Base-by-base conservation (phyloP, 2,888 invertebrate species). In the Malthinus seriepunctatus region DNA sequence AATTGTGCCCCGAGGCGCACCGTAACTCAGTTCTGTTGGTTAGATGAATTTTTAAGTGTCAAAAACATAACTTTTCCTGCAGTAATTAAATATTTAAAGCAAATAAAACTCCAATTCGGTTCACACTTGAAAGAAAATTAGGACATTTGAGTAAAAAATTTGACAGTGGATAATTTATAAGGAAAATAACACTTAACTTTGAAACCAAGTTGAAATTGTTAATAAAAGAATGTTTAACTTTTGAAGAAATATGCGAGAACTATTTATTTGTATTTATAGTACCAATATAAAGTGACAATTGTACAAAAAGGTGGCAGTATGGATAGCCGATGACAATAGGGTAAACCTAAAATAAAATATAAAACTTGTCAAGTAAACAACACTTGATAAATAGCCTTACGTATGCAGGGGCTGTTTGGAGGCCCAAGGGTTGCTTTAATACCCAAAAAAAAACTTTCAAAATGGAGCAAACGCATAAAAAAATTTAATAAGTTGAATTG, bases 361-460 rank as follows among this genome's bases (percentile, higher is more conserved):
- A 75, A 75, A 75, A 74, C 68, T 73, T 76, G 76, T 75, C 76
- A 76, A 64, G 63, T 54, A 68, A 70, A 74, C 72, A 74, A 75
- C 71, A 66, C 68, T 72, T 76, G 76, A 76, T 76, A 76, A 75
- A 76, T 76, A 70, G 72, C 70, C 62, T 55, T 63, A 60, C 65
- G 64, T 63, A 63, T 60, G 63, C 64, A 62, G 64, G 68, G 68
- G 58, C 53, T 56, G 55, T 33, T 51, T 58, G 32, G 51, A 45
- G 52, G 38, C 48, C 47, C 52, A 50, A 56, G 61, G 31, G 45
- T 31, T 31, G 31, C 49, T 53, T 57, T 31, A 51, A 55, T 52
- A 45, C 50, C 14, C 52, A 58, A 38, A 44, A 51, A 54, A 54
- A 47, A 59, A 54, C 23, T 23, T 23, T 3, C 32, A 42, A 39